phyloP scores from a whole-genome alignment of 2,888 invertebrate genomes.

The Meghimatium bilineatum region DNA sequence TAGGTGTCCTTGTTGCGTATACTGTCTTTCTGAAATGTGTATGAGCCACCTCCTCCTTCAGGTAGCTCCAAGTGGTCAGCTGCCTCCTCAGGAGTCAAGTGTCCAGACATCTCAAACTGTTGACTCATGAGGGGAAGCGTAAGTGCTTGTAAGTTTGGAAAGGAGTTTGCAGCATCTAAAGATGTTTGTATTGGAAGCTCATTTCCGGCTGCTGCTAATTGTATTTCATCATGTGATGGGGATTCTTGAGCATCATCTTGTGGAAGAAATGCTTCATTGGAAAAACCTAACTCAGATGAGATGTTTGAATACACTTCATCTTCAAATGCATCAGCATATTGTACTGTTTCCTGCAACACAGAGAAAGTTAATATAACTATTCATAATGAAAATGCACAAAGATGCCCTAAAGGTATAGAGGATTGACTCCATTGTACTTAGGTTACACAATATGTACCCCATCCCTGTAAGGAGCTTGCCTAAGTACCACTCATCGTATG shows the following conservation, averaged over 20 bases:
- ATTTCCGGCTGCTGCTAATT: no score
- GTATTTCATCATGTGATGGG: neutral
- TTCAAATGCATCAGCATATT: slow-evolving; percentile 68
- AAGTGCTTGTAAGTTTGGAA: neutral
- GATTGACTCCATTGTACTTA: no score
- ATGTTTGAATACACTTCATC: slow-evolving; percentile 58
- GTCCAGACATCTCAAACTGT: neutral
- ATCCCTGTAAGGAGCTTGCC: no score
- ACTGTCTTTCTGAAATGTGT: slow-evolving; percentile 11
- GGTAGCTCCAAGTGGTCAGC: slow-evolving; percentile 76
- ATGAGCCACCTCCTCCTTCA: slow-evolving; percentile 53
- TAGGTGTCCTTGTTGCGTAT: slow-evolving; percentile 75
- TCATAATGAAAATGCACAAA: no score
- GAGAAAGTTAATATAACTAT: no score
- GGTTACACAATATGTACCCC: no score
- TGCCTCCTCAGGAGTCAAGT: slow-evolving; percentile 74
- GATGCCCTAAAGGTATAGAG: no score
- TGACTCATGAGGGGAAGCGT: neutral
- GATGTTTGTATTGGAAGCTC: neutral
- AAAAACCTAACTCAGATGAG: neutral
- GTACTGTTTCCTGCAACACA: slow-evolving; percentile 55
- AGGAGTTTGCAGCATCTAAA: neutral
- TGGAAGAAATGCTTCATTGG: neutral
- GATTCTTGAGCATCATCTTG: neutral
- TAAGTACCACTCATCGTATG: no score